Evolutionary conservation across 2,888 invertebrate species (phyloP).

Genomic region (Neocrepidodera transversa): DNA sequence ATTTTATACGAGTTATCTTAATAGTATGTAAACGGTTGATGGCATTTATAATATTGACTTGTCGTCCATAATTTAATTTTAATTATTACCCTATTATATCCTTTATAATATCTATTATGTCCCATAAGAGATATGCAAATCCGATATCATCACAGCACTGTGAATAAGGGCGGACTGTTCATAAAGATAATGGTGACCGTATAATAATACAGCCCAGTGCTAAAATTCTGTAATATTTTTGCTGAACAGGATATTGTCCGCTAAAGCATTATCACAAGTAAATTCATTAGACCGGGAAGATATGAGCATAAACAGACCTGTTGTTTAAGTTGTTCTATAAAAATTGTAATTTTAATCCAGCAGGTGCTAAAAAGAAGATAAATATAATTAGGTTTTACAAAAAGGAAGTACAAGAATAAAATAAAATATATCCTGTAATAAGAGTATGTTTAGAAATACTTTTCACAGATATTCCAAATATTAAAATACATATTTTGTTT

Average conservation of each 20-base stretch:
- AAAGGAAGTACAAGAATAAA: too few relatives aligned
- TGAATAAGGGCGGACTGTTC: conserved; percentile 23
- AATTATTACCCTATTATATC: conserved; percentile 29
- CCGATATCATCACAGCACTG: conserved; percentile 21
- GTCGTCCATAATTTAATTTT: conserved; percentile 22
- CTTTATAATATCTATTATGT: conserved; percentile 25
- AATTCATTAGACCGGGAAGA: conserved; percentile 6
- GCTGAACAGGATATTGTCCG: conserved; percentile 17
- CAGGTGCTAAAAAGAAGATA: too few relatives aligned
- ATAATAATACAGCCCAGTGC: conserved; percentile 10
- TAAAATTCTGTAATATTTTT: conserved; percentile 24
- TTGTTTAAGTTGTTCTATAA: too few relatives aligned
- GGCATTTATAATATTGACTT: conserved; percentile 18
- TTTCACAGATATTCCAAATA: too few relatives aligned
- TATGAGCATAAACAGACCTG: background rate
- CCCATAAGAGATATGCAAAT: conserved; percentile 24
- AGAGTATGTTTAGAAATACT: too few relatives aligned
- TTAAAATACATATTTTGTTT: too few relatives aligned
- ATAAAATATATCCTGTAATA: too few relatives aligned
- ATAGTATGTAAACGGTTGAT: background rate
- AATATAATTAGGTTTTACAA: too few relatives aligned
- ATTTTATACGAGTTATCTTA: too few relatives aligned
- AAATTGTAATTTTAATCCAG: too few relatives aligned
- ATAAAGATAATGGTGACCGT: conserved; percentile 21
- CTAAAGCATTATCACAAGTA: conserved; percentile 10